phyloP scores from a whole-genome alignment of 2,113 vertebrate genomes.

The Jaculus jaculus region DNA sequence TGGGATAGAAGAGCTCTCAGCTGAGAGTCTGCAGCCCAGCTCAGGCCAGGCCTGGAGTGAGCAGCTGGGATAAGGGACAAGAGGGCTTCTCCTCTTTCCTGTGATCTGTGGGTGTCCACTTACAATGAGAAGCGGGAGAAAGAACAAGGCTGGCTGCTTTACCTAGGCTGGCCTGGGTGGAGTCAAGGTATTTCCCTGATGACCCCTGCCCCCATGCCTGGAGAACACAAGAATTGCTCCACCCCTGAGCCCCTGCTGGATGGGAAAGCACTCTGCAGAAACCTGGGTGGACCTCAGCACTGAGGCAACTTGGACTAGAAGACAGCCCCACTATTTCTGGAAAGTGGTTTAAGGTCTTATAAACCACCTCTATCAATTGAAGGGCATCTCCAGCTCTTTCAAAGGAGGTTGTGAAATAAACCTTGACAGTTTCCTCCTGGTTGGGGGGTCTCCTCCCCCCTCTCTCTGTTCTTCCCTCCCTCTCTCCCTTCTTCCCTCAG shows the following conservation, averaged over 20 bases:
- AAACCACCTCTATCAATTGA: conserved; percentile 13
- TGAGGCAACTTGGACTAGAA: neutral
- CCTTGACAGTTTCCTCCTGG: neutral
- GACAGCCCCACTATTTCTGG: neutral
- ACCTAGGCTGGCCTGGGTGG: neutral
- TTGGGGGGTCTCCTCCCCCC: neutral
- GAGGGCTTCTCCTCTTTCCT: neutral
- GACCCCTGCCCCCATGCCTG: neutral
- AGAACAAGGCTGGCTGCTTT: neutral
- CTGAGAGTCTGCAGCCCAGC: neutral
- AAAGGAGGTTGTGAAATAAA: conserved; percentile 11
- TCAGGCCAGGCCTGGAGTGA: neutral
- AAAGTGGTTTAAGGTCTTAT: neutral
- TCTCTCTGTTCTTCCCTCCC: neutral
- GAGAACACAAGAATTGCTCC: fast-evolving
- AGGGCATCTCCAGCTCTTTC: conserved; percentile 6
- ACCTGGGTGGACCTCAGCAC: neutral
- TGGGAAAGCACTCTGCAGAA: neutral
- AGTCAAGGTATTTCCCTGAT: too few species aligned
- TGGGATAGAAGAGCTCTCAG: too few species aligned
- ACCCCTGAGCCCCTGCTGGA: neutral
- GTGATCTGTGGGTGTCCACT: neutral
- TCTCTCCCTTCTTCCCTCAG: neutral
- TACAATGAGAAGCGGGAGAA: neutral
- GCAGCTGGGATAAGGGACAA: neutral